Percentiles rank a stretch among this genome's conserved stretches.
Evolutionary conservation across 1,140 invertebrate species (phyloP).

Genomic region (Drosophila rufa): DNA sequence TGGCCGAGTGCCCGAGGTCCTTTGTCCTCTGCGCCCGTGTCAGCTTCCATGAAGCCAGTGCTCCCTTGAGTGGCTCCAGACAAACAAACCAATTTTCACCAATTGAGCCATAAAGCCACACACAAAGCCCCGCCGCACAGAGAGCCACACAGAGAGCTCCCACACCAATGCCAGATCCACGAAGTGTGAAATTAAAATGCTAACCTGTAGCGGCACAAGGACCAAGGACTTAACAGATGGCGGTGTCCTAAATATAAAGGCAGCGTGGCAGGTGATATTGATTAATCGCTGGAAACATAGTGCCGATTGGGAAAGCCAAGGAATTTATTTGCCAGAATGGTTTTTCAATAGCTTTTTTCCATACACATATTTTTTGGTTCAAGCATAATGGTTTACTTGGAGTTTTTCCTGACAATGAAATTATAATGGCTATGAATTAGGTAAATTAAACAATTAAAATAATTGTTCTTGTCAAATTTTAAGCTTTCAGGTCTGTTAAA

Average conservation of each 20-base stretch:
- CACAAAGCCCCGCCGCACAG: conserved; percentile 5
- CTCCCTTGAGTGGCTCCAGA: conserved; percentile 50
- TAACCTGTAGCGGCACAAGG: conserved; percentile 46
- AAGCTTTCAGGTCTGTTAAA: not conserved
- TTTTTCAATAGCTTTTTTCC: conserved; percentile 9
- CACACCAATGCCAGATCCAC: conserved; percentile 35
- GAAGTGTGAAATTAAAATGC: conserved; percentile 64
- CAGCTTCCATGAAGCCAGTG: conserved; percentile 47
- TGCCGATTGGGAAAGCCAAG: conserved; percentile 3
- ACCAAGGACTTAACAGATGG: conserved; percentile 32
- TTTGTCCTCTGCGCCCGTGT: conserved; percentile 40
- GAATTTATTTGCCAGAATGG: conserved; percentile 26
- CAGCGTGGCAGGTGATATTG: conserved; percentile 44
- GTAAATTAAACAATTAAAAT: not conserved
- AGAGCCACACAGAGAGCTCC: conserved; percentile 2
- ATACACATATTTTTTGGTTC: conserved; percentile 9
- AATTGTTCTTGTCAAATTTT: not conserved
- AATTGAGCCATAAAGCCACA: conserved; percentile 60
- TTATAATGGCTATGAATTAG: not conserved
- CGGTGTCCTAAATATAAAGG: conserved; percentile 58
- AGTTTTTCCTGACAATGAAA: not conserved
- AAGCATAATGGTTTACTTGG: conserved; percentile 5
- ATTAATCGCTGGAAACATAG: conserved; percentile 56
- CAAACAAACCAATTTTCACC: conserved; percentile 61
- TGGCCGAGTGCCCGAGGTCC: conserved; percentile 31